Evolutionary conservation across 2,797 vertebrate species (phyloP).

Genomic region (Oreortyx pictus): DNA sequence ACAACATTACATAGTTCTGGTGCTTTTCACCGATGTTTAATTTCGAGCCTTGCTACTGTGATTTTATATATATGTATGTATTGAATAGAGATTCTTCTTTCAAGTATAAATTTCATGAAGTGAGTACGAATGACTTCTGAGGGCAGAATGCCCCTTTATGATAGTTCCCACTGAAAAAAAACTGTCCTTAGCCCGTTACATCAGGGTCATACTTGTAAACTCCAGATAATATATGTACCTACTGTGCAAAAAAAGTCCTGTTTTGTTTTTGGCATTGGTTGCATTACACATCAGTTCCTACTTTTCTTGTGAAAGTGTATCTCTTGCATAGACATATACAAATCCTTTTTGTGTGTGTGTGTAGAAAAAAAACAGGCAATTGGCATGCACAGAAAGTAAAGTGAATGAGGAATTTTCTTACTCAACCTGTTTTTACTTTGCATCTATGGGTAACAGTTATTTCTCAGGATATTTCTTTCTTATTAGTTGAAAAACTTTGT

Average conservation of each 20-base stretch:
- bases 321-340: background rate
- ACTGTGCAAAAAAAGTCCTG: background rate
- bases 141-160: background rate
- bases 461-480: background rate
- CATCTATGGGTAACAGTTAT: background rate
- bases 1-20: background rate
- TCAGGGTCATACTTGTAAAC: background rate
- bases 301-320: background rate
- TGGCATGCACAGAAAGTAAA: background rate
- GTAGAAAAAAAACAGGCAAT: background rate
- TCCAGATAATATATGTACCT: background rate
- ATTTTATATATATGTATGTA: background rate
- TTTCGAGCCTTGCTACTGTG: background rate
- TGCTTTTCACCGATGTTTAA: background rate
- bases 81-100: background rate
- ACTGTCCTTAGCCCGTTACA: constrained; percentile 13
- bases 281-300: background rate
- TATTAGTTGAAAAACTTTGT: background rate
- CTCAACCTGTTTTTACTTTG: background rate
- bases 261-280: background rate
- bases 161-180: background rate
- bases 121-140: background rate
- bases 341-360: background rate
- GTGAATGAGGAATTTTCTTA: background rate
- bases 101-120: background rate